phyloP scores from a whole-genome alignment of 1,140 invertebrate genomes.

The Holcopasites calliopsidis region DNA sequence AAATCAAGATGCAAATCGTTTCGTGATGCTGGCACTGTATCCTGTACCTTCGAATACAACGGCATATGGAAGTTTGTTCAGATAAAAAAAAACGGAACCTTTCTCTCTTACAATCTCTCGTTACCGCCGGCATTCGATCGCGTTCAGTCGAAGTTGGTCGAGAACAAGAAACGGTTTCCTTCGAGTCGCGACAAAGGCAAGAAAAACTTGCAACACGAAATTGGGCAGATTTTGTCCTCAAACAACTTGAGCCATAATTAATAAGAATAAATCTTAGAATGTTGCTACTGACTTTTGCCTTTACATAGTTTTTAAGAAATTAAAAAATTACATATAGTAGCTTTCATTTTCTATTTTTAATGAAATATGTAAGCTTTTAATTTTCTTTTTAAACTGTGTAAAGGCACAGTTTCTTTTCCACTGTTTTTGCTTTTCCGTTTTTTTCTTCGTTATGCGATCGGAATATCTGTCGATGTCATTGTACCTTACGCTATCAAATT shows the following conservation, averaged over 20 bases:
- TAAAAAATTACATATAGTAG: no score
- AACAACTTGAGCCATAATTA: no score
- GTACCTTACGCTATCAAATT: neutral
- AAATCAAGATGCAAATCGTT: slow-evolving; percentile 45
- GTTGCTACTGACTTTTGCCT: no score
- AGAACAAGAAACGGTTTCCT: neutral
- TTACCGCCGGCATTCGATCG: neutral
- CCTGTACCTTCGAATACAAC: neutral
- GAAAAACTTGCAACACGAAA: neutral
- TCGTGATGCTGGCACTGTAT: slow-evolving; percentile 16
- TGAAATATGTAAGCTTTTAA: no score
- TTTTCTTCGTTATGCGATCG: neutral
- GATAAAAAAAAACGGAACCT: slow-evolving; percentile 30
- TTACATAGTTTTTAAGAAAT: no score
- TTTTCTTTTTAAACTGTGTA: no score
- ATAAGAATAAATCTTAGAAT: no score
- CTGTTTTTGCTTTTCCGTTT: neutral
- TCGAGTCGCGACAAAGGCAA: neutral
- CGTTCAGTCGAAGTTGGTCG: neutral
- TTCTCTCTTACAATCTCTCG: slow-evolving; percentile 32
- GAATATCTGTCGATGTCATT: neutral
- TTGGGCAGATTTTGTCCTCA: neutral
- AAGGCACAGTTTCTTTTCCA: no score
- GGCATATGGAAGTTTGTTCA: neutral
- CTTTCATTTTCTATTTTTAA: no score